phyloP scores from a whole-genome alignment of 2,888 invertebrate genomes.

The Auanema freiburgensis region DNA sequence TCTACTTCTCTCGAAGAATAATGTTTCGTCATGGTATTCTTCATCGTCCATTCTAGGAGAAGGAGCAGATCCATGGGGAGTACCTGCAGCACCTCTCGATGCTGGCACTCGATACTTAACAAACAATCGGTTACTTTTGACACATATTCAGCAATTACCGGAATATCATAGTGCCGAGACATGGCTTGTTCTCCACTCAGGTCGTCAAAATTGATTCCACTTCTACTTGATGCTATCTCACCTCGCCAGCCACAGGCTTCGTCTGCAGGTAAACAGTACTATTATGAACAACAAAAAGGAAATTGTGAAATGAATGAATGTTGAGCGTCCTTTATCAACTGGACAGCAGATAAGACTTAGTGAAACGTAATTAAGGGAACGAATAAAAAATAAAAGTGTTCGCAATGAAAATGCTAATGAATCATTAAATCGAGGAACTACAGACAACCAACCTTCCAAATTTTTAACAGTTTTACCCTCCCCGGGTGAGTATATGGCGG shows the following conservation, averaged over 20 bases:
- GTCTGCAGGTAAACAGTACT: constrained; percentile 26
- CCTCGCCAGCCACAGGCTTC: constrained; percentile 39
- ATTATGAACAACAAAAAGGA: not conserved
- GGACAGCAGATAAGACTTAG: not conserved
- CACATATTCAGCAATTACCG: constrained; percentile 10
- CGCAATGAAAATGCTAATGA: not conserved
- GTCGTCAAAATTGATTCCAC: constrained; percentile 43
- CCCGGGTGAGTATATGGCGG: constrained; percentile 48
- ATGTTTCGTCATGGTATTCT: constrained; percentile 55
- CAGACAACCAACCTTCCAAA: constrained; percentile 28
- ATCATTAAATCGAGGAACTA: constrained; percentile 1
- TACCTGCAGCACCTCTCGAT: constrained; percentile 23
- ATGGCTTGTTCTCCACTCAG: constrained; percentile 24
- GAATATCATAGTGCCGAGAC: constrained; percentile 20
- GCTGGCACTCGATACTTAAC: constrained; percentile 39
- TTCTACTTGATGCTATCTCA: constrained; percentile 40
- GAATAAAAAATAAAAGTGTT: not conserved
- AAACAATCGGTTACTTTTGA: not conserved
- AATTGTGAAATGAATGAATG: not conserved
- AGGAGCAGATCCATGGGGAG: constrained; percentile 26
- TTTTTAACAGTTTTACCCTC: constrained; percentile 44
- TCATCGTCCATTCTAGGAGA: constrained; percentile 48
- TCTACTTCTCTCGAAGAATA: constrained; percentile 58
- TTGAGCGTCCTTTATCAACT: not conserved
- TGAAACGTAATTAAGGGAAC: not conserved